These are phyloP conservation scores for Diplogasteroides magnus DNA, from an alignment of 1,140 invertebrate genomes.

Conservation along the genomic window DNA sequence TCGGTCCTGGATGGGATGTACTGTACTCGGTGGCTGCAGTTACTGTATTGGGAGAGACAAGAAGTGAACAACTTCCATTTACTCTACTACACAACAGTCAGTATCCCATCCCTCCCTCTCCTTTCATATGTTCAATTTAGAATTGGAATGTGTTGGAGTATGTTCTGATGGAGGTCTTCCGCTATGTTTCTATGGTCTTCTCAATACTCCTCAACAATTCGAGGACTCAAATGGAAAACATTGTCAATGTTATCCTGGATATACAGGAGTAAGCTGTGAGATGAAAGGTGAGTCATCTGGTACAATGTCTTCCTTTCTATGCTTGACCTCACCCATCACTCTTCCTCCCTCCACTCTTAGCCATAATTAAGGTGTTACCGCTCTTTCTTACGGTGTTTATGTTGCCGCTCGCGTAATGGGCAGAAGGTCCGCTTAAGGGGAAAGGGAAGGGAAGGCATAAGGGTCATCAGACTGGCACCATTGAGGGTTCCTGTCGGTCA, in stretches of 20 bases:
- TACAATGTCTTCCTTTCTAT: neutral
- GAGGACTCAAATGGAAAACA: conserved; percentile 20
- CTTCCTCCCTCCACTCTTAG: neutral
- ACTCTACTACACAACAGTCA: conserved; percentile 18
- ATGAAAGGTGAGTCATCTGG: conserved; percentile 22
- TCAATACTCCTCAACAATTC: conserved; percentile 29
- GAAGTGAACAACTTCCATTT: conserved; percentile 21
- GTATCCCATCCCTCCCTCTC: too few relatives aligned
- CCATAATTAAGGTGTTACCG: conserved; percentile 6
- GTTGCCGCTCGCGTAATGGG: neutral
- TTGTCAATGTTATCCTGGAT: conserved; percentile 32
- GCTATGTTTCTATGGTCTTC: conserved; percentile 30
- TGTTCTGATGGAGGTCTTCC: conserved; percentile 30
- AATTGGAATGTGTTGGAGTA: conserved; percentile 27
- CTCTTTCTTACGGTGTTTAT: too few relatives aligned
- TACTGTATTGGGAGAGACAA: conserved; percentile 28
- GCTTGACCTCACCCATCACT: neutral
- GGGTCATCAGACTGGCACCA: neutral
- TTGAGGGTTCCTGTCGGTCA: too few relatives aligned
- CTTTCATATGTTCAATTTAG: conserved; percentile 21
- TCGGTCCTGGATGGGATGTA: conserved; percentile 7
- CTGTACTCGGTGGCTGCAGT: conserved; percentile 28
- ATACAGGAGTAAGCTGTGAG: conserved; percentile 27
- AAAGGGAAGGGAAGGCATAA: neutral
- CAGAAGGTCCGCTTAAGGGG: neutral